These are phyloP conservation scores for Porites cylindrica DNA, from an alignment of 92 coral and sea anemone genomes.

Conservation along the genomic window DNA sequence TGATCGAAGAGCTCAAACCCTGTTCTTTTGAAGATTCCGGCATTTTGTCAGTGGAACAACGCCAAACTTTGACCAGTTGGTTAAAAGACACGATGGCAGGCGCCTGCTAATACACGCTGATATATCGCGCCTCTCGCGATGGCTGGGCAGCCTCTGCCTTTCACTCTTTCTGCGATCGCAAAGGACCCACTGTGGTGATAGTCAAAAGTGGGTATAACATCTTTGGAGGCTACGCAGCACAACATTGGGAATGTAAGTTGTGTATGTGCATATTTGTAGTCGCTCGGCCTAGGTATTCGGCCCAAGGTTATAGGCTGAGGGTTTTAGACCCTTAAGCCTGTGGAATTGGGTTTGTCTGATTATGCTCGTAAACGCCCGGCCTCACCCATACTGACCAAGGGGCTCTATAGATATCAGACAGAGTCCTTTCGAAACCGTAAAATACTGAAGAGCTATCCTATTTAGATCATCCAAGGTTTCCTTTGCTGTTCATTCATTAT, in stretches of 20 bases:
- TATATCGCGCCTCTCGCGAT: neutral
- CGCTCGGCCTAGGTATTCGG: too few species aligned
- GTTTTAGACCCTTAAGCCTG: too few species aligned
- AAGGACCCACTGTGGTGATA: slow-evolving; percentile 68
- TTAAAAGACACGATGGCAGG: slow-evolving; percentile 29
- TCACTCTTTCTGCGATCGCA: slow-evolving; percentile 68
- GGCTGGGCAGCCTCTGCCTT: slow-evolving; percentile 71
- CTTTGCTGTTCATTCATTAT: too few species aligned
- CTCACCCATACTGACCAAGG: too few species aligned
- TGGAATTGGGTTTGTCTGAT: too few species aligned
- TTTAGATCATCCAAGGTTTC: too few species aligned
- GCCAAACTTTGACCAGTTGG: slow-evolving; percentile 47
- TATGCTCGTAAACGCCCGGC: too few species aligned
- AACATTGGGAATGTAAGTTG: slow-evolving; percentile 62
- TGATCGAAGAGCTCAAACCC: slow-evolving; percentile 53
- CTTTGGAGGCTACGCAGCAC: slow-evolving; percentile 71
- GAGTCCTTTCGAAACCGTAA: too few species aligned
- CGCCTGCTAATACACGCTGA: slow-evolving; percentile 23
- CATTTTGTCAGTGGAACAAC: slow-evolving; percentile 54
- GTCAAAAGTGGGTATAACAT: slow-evolving; percentile 45
- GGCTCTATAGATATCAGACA: too few species aligned
- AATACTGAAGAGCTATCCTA: too few species aligned
- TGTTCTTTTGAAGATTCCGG: slow-evolving; percentile 49
- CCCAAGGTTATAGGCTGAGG: too few species aligned
- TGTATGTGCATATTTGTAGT: too few species aligned